Conservation (phyloP, 92 coral and sea anemone species). For the Porites rus region DNA sequence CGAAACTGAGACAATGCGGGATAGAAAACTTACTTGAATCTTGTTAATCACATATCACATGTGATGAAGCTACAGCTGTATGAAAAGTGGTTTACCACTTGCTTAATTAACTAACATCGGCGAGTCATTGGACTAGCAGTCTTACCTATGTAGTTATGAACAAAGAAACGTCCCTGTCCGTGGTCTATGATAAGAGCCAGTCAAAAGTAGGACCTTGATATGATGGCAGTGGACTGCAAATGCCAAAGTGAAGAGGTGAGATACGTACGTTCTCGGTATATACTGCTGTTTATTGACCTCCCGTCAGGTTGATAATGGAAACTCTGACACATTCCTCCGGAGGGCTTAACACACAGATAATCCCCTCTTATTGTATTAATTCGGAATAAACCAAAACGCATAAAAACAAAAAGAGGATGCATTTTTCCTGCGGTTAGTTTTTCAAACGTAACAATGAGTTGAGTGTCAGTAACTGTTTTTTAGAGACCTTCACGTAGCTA, state of each 20-base stretch:
- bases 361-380: background rate
- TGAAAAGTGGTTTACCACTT: background rate
- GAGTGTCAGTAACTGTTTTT: background rate
- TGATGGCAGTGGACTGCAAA: background rate
- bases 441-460: background rate
- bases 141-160: background rate
- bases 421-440: background rate
- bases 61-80: background rate
- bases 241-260: background rate
- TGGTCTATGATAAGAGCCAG: background rate
- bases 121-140: background rate
- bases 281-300: conserved; percentile 29
- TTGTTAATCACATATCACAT: background rate
- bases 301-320: conserved; percentile 3
- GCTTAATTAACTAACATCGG: background rate
- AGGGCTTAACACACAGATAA: background rate
- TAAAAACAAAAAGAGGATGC: background rate
- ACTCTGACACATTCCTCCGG: conserved; percentile 1
- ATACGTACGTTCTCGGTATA: background rate
- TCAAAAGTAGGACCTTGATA: background rate
- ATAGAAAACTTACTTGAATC: background rate
- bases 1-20: background rate
- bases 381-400: background rate
- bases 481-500: background rate
- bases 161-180: background rate